Conservation (phyloP, 2,113 vertebrate species). For the Andinoacara biseriatus region DNA sequence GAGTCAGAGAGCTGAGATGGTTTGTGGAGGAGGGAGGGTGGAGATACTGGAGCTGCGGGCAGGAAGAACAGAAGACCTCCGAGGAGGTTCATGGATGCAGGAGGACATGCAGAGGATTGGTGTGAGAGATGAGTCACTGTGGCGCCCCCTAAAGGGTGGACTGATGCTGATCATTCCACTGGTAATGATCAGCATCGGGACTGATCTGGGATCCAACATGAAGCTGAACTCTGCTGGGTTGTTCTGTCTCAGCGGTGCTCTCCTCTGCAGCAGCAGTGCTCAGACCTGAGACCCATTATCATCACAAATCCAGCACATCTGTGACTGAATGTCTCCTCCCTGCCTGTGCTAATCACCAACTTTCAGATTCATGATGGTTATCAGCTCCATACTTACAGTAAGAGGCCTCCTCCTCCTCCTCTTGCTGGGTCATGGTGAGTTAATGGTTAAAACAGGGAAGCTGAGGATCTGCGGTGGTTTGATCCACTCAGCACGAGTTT, state of each 20-base stretch:
- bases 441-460: too few relatives aligned
- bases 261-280: not conserved
- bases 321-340: not conserved
- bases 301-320: not conserved
- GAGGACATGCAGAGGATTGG: not conserved
- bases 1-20: not conserved
- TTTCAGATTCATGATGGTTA: too few relatives aligned
- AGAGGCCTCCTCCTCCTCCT: too few relatives aligned
- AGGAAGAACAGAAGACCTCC: not conserved
- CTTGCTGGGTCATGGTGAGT: too few relatives aligned
- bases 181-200: not conserved
- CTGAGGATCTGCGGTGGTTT: too few relatives aligned
- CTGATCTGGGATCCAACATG: not conserved
- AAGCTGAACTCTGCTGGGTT: not conserved
- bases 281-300: too few relatives aligned
- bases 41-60: not conserved
- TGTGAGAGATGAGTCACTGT: not conserved
- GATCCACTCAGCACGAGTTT: too few relatives aligned
- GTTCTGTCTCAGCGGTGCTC: not conserved
- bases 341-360: not conserved
- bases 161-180: not conserved
- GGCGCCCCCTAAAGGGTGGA: not conserved
- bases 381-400: too few relatives aligned
- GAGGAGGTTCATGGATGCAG: not conserved
- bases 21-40: not conserved